phyloP scores from a whole-genome alignment of 2,113 vertebrate species.

The Pollachius pollachius region DNA sequence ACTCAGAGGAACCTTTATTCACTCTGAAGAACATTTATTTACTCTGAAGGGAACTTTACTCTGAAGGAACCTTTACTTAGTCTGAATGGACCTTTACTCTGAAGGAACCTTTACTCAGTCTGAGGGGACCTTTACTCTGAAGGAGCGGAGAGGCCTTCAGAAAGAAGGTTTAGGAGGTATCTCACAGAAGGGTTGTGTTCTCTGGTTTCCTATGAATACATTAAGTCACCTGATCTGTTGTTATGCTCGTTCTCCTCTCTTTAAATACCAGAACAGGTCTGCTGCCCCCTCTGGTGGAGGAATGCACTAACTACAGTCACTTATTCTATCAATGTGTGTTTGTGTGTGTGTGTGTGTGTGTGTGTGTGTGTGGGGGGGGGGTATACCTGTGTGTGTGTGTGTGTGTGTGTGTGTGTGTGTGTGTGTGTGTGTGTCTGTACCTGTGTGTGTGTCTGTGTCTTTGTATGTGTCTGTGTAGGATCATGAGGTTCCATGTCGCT shows the following conservation, averaged over 20 bases:
- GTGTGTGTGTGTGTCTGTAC: too few species aligned
- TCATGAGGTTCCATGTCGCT: constrained; percentile 98
- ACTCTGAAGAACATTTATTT: too few species aligned
- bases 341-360: too few species aligned
- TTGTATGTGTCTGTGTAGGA: constrained; percentile 67
- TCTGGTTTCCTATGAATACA: constrained; percentile 33
- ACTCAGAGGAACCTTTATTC: neutral
- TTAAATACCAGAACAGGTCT: neutral
- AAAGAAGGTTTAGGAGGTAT: too few species aligned
- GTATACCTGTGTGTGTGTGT: too few species aligned
- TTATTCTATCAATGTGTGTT: neutral
- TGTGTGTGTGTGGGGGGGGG: too few species aligned
- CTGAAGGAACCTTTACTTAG: too few species aligned
- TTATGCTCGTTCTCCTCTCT: neutral
- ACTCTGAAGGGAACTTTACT: too few species aligned
- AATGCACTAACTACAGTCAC: constrained; percentile 4
- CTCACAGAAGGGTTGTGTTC: neutral
- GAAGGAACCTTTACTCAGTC: too few species aligned
- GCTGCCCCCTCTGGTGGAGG: constrained; percentile 57
- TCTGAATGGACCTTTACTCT: neutral
- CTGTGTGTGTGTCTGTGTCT: neutral
- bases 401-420: too few species aligned
- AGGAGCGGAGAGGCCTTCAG: too few species aligned
- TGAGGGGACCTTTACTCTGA: too few species aligned
- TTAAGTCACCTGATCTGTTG: neutral